Percentiles rank a stretch among this genome's conserved stretches.
Conservation (phyloP, 2,113 vertebrate genomes). For the Hassar affinis region DNA sequence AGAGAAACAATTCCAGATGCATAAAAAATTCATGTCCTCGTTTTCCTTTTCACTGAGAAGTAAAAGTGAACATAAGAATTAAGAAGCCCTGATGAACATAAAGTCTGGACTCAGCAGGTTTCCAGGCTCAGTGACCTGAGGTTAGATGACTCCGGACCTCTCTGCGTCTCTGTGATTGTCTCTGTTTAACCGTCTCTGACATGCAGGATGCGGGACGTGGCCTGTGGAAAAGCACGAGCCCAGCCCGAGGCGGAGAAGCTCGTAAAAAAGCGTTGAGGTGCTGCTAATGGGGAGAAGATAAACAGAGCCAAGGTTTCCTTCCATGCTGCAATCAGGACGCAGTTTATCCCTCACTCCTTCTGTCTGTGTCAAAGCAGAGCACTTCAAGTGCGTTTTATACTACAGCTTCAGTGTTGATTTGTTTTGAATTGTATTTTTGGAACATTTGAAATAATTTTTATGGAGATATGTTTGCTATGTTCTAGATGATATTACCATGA, state of each 20-base stretch:
- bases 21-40: neutral
- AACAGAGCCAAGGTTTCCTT: conserved; percentile 31
- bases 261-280: conserved; percentile 31
- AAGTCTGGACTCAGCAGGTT: conserved; percentile 8
- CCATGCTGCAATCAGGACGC: conserved; percentile 34
- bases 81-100: neutral
- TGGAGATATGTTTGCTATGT: too few relatives aligned
- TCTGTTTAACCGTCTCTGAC: conserved; percentile 15
- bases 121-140: conserved; percentile 37
- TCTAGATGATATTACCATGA: too few relatives aligned
- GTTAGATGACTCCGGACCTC: conserved; percentile 21
- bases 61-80: neutral
- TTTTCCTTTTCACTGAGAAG: neutral
- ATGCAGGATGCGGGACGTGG: conserved; percentile 38
- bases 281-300: conserved; percentile 30
- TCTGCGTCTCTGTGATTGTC: conserved; percentile 15
- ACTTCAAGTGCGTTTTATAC: neutral
- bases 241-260: conserved; percentile 16
- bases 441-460: too few relatives aligned
- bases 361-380: neutral
- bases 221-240: conserved; percentile 15
- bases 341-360: conserved; percentile 38
- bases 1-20: neutral
- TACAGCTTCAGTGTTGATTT: neutral
- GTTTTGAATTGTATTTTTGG: too few relatives aligned